Evolutionary conservation across 1,140 invertebrate species (phyloP).

Genomic region (Caenorhabditis tropicalis): DNA sequence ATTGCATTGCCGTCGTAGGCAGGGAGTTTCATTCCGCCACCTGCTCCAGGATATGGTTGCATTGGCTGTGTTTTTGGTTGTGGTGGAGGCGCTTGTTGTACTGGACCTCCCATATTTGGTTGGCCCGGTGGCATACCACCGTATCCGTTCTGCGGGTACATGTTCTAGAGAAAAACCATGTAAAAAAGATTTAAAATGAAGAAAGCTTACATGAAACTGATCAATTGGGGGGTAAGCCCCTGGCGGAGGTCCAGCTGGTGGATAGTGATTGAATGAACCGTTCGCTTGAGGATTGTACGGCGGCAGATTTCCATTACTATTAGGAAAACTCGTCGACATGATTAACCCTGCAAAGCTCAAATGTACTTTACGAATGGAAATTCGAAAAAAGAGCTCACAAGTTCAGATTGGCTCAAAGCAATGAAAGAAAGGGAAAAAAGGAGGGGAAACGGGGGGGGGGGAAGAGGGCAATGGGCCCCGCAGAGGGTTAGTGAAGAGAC

Average conservation of each 20-base stretch:
- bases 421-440: not conserved
- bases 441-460: not conserved
- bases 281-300: constrained; percentile 8
- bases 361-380: not conserved
- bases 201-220: not conserved
- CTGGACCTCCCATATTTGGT: not conserved
- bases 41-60: not conserved
- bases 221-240: not conserved
- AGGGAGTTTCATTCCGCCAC: not conserved
- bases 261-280: constrained; percentile 29
- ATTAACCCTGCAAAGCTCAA: not conserved
- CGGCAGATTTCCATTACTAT: constrained; percentile 20
- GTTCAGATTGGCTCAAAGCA: constrained; percentile 9
- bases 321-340: constrained; percentile 34
- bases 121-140: not conserved
- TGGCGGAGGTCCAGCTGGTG: not conserved
- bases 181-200: too few relatives aligned
- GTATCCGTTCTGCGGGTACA: not conserved
- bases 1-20: not conserved
- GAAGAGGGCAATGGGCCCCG: constrained; percentile 23
- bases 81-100: not conserved
- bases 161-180: not conserved
- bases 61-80: not conserved
- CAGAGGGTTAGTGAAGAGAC: constrained; percentile 29
- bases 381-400: not conserved